phyloP scores from a whole-genome alignment of 2,888 invertebrate genomes.

The Hydraecia micacea region DNA sequence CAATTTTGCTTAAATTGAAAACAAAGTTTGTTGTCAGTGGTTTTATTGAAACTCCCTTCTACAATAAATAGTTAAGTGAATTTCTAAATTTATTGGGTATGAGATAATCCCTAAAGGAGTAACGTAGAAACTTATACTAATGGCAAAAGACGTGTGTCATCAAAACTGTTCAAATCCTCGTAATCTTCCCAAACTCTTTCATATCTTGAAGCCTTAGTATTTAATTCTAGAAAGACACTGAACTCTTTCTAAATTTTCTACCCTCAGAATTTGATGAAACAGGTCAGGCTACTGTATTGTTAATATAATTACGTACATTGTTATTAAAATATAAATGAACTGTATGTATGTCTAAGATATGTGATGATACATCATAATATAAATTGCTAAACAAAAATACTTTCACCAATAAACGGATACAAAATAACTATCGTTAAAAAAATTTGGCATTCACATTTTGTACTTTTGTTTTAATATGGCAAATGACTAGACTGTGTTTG shows the following conservation, averaged over 20 bases:
- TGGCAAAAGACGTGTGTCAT: slow-evolving; percentile 58
- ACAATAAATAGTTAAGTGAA: slow-evolving; percentile 82
- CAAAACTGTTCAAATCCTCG: slow-evolving; percentile 60
- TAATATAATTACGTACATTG: slow-evolving; percentile 64
- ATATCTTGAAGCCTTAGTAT: background rate
- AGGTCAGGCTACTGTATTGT: slow-evolving; percentile 45
- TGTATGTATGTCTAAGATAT: slow-evolving; percentile 74
- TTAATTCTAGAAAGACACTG: slow-evolving; percentile 17
- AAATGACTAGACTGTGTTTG: slow-evolving; percentile 60
- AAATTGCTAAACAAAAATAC: slow-evolving; percentile 60
- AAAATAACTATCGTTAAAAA: slow-evolving; percentile 67
- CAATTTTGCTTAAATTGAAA: slow-evolving; percentile 87
- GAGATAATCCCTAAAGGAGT: slow-evolving; percentile 80
- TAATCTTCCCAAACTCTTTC: background rate
- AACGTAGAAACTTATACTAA: slow-evolving; percentile 76
- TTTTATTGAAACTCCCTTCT: slow-evolving; percentile 80
- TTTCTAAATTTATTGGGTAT: slow-evolving; percentile 90
- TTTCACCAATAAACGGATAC: slow-evolving; percentile 54
- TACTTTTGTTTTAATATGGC: slow-evolving; percentile 74
- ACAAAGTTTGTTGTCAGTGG: slow-evolving; percentile 74
- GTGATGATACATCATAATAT: slow-evolving; percentile 68
- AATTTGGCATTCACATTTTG: slow-evolving; percentile 81
- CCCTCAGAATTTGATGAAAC: slow-evolving; percentile 59
- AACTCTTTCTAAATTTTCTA: background rate
- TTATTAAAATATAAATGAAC: slow-evolving; percentile 63